Evolutionary conservation across 2,888 invertebrate species (phyloP).

Genomic region (Scaptomyza parva): DNA sequence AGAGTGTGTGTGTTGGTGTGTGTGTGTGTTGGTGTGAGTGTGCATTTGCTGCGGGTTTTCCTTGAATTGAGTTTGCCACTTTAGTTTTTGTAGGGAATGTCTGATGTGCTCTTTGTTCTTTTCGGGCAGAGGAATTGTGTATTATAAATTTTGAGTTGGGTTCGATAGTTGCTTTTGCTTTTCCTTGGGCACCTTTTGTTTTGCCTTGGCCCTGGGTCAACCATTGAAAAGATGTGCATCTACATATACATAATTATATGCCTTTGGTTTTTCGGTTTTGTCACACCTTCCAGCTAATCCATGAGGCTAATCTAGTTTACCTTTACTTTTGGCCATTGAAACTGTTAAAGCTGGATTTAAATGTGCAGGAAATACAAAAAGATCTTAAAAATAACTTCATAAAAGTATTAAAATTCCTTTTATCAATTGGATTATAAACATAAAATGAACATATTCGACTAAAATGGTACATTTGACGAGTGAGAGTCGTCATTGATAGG

Average conservation of each 20-base stretch:
- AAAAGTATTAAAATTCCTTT: too few relatives aligned
- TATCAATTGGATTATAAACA: too few relatives aligned
- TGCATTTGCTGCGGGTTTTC: constrained; percentile 46
- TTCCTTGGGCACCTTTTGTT: constrained; percentile 38
- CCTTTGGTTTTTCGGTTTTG: constrained; percentile 16
- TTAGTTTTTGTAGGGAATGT: constrained; percentile 44
- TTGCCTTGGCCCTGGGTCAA: constrained; percentile 30
- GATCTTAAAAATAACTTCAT: too few relatives aligned
- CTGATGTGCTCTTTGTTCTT: constrained; percentile 61
- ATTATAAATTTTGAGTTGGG: constrained; percentile 61
- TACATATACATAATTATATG: constrained; percentile 54
- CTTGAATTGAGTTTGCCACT: constrained; percentile 66
- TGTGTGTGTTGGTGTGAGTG: constrained; percentile 16
- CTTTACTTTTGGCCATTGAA: not conserved
- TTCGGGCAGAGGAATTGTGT: constrained; percentile 14
- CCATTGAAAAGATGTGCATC: constrained; percentile 30
- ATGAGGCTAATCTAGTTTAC: not conserved
- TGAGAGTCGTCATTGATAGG: too few relatives aligned
- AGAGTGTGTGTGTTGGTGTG: constrained; percentile 13
- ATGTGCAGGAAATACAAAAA: not conserved
- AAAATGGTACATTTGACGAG: too few relatives aligned
- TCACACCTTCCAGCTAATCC: constrained; percentile 3
- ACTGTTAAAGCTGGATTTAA: not conserved
- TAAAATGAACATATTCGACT: too few relatives aligned
- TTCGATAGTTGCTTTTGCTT: constrained; percentile 22